A percentile compares a stretch with the other conserved stretches of the same genome.
phyloP scores from a whole-genome alignment of 64 coral and sea anemone genomes.

The Anthopleura sola region DNA sequence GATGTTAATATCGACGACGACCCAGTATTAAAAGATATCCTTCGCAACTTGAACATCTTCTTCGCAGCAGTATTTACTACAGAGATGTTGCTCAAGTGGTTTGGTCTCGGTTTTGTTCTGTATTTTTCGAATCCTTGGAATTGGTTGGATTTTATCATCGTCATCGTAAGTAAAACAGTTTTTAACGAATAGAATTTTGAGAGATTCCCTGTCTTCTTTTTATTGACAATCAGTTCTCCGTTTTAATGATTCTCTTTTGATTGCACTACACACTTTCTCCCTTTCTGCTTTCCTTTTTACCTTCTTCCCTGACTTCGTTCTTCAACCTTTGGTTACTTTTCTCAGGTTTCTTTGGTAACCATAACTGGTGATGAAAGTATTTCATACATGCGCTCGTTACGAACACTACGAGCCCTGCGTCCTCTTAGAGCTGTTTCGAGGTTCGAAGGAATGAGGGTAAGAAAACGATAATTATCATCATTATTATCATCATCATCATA shows the following conservation, averaged over 20 bases:
- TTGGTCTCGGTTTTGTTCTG: conserved; percentile 57
- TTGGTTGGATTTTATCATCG: conserved; percentile 72
- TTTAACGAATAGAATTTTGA: background rate
- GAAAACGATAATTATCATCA: background rate
- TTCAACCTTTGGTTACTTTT: background rate
- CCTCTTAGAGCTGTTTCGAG: conserved; percentile 76
- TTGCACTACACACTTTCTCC: too few species aligned
- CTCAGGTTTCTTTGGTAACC: conserved; percentile 55
- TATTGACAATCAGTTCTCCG: too few species aligned
- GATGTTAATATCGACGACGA: conserved; percentile 55
- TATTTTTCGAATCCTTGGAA: conserved; percentile 85
- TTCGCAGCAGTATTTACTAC: conserved; percentile 63
- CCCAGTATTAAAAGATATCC: conserved; percentile 34
- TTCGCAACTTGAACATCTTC: conserved; percentile 50
- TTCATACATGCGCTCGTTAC: conserved; percentile 53
- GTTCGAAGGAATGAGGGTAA: conserved; percentile 84
- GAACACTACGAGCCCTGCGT: conserved; percentile 73
- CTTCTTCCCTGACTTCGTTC: too few species aligned
- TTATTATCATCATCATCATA: background rate
- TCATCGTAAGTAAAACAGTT: conserved; percentile 57
- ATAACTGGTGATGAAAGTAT: conserved; percentile 46
- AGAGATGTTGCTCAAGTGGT: conserved; percentile 77
- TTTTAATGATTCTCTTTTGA: too few species aligned
- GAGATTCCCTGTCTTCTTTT: too few species aligned
- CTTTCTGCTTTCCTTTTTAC: too few species aligned